These are phyloP conservation scores for Zaprionus lachaisei DNA, from an alignment of 1,140 invertebrate genomes.

Conservation along the genomic window DNA sequence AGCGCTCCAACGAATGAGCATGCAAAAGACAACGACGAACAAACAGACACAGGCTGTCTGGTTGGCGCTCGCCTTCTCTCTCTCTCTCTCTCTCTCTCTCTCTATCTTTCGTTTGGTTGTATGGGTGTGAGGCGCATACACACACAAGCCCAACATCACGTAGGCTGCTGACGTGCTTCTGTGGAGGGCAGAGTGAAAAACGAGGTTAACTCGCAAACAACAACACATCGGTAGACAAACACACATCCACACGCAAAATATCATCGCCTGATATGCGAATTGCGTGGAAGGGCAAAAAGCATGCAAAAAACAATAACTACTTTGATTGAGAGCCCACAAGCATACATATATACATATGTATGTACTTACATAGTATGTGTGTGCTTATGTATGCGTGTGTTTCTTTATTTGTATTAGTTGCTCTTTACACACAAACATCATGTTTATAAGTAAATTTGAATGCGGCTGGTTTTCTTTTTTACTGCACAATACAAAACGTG, in stretches of 20 bases:
- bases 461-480: conserved; percentile 43
- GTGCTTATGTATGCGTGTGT: conserved; percentile 12
- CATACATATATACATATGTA: conserved; percentile 2
- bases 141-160: conserved; percentile 57
- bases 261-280: conserved; percentile 73
- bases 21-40: conserved; percentile 41
- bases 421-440: conserved; percentile 2
- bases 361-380: conserved; percentile 7
- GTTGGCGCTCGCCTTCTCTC: conserved; percentile 15
- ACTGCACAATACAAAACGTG: conserved; percentile 14
- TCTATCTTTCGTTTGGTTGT: conserved; percentile 23
- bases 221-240: conserved; percentile 19
- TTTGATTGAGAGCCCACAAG: conserved; percentile 38
- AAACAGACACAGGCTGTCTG: conserved; percentile 33
- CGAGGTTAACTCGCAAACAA: conserved; percentile 57
- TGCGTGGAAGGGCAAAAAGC: conserved; percentile 64
- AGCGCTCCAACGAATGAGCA: conserved; percentile 50
- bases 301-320: conserved; percentile 50
- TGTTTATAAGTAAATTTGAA: conserved; percentile 24
- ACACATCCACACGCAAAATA: conserved; percentile 26
- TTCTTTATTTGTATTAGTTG: neutral
- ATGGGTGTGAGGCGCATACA: conserved; percentile 23
- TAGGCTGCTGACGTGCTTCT: conserved; percentile 62
- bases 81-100: conserved; percentile 18
- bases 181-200: conserved; percentile 49